Conservation (phyloP, 2,888 invertebrate species). For the Fissipunctia ypsillon region DNA sequence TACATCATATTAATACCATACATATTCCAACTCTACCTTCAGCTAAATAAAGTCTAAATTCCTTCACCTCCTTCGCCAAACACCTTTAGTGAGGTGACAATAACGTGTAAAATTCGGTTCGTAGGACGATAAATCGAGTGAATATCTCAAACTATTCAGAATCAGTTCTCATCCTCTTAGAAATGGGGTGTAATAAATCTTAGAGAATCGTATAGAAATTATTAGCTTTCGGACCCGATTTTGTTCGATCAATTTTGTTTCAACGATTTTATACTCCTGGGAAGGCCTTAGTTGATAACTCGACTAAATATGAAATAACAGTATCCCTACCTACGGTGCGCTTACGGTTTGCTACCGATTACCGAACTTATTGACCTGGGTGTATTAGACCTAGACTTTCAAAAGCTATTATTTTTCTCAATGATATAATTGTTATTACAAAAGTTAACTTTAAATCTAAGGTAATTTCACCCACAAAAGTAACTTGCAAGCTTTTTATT, state of each 20-base stretch:
- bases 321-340: background rate
- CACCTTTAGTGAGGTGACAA: constrained; percentile 52
- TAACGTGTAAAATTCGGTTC: constrained; percentile 71
- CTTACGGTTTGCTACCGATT: no score
- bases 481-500: no score
- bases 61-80: constrained; percentile 10
- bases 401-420: no score
- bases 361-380: no score
- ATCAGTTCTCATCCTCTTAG: constrained; percentile 76
- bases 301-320: background rate
- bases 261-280: background rate
- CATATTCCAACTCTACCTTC: background rate
- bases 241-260: constrained; percentile 55
- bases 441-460: no score
- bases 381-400: no score
- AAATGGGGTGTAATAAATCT: constrained; percentile 74
- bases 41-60: constrained; percentile 34
- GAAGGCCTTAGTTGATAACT: background rate
- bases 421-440: no score
- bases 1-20: constrained; percentile 3
- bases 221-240: constrained; percentile 60
- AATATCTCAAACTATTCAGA: constrained; percentile 83
- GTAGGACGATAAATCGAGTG: constrained; percentile 76
- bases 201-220: constrained; percentile 71
- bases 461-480: no score